Base-by-base conservation (phyloP, 2,888 invertebrate species). In the Anaspis maculata region DNA sequence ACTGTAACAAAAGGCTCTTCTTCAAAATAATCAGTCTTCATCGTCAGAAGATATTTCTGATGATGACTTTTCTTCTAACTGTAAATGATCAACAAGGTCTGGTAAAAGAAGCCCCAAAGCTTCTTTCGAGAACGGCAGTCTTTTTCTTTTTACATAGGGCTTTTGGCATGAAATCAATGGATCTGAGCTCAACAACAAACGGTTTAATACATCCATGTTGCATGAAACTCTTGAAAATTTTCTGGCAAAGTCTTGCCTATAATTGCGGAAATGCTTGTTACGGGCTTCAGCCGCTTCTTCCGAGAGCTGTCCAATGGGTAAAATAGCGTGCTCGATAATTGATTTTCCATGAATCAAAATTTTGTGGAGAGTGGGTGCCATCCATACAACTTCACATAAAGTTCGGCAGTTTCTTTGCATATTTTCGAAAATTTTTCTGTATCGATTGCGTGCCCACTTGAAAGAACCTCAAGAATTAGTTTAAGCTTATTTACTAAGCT, bases 291-390 rank as follows among this genome's bases (percentile, higher is more conserved):
- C 41, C 7, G 38, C 38, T 26, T 39, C 52, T 27, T 42, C 25
- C 15, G 35, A 39, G 16, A 40, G 27, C 28, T 44, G 42, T 3
- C 53, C 44, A 26, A 54, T 47, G n/a, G 44, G 44, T 10, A 54
- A 25, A 13, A 50, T 32, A 11, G 52, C 46, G 22, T 48, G 36
- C 27, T 49, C 25, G 12, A 57, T 51, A 3, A 56, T 33, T 21
- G 25, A 24, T 9, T 49, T 25, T 2, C 54, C 52, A 44, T 60
- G 57, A 4, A 52, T 36, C 25, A 56, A 34, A 29, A 56, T 39
- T 41, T 54, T 55, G 37, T 54, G 54, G 34, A 57, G 25, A 2
- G 54, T 58, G 48, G 52, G 35, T 49, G 34, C 55, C 57, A 56
- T 3, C 10, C 22, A 45, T 58, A 59, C 21, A 57, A 33, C 5